These are phyloP conservation scores for Aspiorhynchus laticeps DNA, from an alignment of 2,113 vertebrate species.

Conservation along the genomic window DNA sequence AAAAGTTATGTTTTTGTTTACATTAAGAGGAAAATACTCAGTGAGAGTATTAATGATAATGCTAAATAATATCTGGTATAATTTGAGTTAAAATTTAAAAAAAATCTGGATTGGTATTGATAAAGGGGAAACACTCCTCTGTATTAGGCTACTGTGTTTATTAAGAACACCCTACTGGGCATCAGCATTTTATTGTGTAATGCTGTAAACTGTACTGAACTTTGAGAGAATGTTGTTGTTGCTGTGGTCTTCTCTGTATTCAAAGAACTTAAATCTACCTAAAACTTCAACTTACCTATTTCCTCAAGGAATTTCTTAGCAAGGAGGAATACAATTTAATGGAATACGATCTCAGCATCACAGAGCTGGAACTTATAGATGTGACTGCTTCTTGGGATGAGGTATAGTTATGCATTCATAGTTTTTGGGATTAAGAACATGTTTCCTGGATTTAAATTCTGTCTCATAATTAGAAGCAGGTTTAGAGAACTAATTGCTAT, in stretches of 20 bases:
- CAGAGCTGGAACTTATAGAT: slow-evolving; percentile 86
- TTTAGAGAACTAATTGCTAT: background rate
- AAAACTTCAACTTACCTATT: background rate
- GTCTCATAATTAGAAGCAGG: background rate
- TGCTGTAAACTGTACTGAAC: slow-evolving; percentile 41
- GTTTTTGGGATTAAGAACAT: background rate
- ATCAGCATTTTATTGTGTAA: slow-evolving; percentile 40
- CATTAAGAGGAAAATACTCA: background rate
- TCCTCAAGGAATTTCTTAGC: slow-evolving; percentile 88
- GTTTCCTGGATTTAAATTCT: background rate
- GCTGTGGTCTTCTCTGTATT: slow-evolving; percentile 29
- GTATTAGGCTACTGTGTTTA: background rate
- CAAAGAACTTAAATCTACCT: slow-evolving; percentile 8
- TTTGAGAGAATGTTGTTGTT: background rate
- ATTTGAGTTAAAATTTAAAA: background rate
- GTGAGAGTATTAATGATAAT: background rate
- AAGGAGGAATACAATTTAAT: slow-evolving; percentile 91
- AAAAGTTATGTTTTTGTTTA: background rate
- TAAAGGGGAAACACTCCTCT: background rate
- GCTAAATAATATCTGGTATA: background rate
- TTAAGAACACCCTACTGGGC: background rate
- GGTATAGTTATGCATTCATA: slow-evolving; percentile 70
- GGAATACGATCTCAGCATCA: slow-evolving; percentile 94
- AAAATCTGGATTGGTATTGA: background rate
- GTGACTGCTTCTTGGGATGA: slow-evolving; percentile 98